Evolutionary conservation across 2,888 invertebrate species (phyloP), one percentile per base, ranked within the genome.

Genomic region (Caenorhabditis zanzibari): DNA sequence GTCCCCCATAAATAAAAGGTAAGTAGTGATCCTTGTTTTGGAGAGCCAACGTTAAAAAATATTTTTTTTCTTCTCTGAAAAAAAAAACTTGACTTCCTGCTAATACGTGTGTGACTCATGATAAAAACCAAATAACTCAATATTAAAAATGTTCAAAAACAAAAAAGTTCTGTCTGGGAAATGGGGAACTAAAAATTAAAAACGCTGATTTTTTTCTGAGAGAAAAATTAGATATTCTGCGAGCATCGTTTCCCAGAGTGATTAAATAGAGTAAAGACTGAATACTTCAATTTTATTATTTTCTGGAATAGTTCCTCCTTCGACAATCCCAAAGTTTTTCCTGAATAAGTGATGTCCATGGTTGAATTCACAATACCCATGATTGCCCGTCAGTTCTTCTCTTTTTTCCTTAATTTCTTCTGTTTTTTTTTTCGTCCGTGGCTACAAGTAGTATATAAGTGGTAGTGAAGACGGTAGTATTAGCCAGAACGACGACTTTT

Each of bases 371-470:
- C 69, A 54, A 54, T 52, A 19, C 49, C 47, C 38, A 63, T 35
- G 32, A 41, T 38, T n/a, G 41, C 19, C 24, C 61, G 47, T 32
- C n/a, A 14, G 28, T 35, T 38, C 12, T 38, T 38, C 38, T 59
- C 32, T 5, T 10, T 22, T 26, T 26, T 24, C 66, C 52, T 9
- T 35, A 6, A 38, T 38, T 28, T 72, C 49, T 58, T 44, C 71
- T 71, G 64, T 64, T 71, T 77, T 77, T 64, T 71, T 64, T 77
- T n/a, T n/a, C 49, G 59, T 76, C 41, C 58, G 59, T 22, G 54
- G 71, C 41, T 47, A 12, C 61, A 19, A n/a, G 32, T 35, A 59
- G 32, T 61, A 41, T 49, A 38, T 38, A 38, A 38, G 38, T 38
- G 38, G 38, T 38, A 69, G 58, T 75, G 66, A n/a, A n/a, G 32